Evolutionary conservation across 35 echinoderm and acorn worm genomes (phyloP), one percentile per base, ranked within the genome.

Genomic region (Hemicentrotus pulcherrimus): DNA sequence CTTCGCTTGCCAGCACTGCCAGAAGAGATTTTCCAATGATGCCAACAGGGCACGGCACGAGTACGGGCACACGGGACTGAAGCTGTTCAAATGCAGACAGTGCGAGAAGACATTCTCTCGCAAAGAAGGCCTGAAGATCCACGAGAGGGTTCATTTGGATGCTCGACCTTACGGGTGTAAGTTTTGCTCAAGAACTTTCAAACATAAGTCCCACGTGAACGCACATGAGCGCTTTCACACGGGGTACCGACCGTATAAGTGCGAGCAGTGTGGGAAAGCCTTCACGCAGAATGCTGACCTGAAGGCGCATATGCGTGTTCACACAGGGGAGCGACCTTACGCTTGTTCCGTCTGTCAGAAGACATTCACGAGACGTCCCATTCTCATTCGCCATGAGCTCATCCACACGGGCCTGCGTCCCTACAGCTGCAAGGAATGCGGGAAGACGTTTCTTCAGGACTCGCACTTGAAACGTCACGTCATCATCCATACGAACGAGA

Each of bases 1-100:
- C 3, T 96, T 92, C 45, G 9, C 96, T 31, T 96, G 96, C 47
- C 94, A 91, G 11, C 95, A 92, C n/a, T 96, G 96, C 94, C 91
- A 90, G 52, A 95, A 92, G 94, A 95, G 55, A 89, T 96, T 96
- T 85, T 47, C 94, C 41, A 88, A 92, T 32, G 86, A 90, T 19
- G 95, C 94, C 86, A 96, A 94, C 59, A 96, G 91, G 96, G 88
- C 91, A 48, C 41, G 96, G 12, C 96, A 96, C 85, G 96, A 96
- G 86, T 86, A 86, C 28, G 94, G 91, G 12, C 96, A 96, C 65
- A 60, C 91, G 6, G 96, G 96, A 11, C 91, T 96, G 32, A 96
- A 95, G 96, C 94, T 91, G 16, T 96, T 92, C 91, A 92, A 94
- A 48, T 96, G 96, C 32, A 60, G 92, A n/a, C 71, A 95, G 14